Evolutionary conservation across 1,140 invertebrate genomes (phyloP), one percentile per base, ranked within the genome.

Genomic region (Zaprionus ghesquierei): DNA sequence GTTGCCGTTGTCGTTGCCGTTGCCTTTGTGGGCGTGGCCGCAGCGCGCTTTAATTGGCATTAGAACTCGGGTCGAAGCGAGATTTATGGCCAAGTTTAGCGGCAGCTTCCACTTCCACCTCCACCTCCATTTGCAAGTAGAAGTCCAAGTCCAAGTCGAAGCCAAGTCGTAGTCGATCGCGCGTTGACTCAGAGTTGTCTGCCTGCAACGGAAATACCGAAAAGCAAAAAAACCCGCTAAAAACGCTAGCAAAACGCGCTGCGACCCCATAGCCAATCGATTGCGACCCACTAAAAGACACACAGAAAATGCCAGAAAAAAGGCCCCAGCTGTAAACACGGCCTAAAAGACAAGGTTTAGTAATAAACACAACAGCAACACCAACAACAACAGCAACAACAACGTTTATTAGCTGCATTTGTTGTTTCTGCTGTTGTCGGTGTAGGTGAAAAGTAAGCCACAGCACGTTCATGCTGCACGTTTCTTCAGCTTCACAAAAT

Each of bases 371-470:
- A 51, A 12, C 23, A 63, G 18, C 49, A 54, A 51, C 29, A 27
- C 4, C 15, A 54, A 15, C 49, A 54, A 58, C 46, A 53, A 58
- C 33, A 59, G 8, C 62, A 53, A 58, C 33, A 59, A 5, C 62
- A 51, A 38, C 54, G 15, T 8, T 64, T 27, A 41, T 41, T 41
- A 41, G 61, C 12, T n/a, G n/a, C 23, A 35, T 46, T 51, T 53
- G 44, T 41, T 55, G 58, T 55, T 49, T 35, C 29, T 55, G 60
- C 22, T 31, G 50, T 18, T 23, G 35, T 46, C 53, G 62, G 50
- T 73, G 64, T 61, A 55, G 70, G 64, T 69, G 56, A 69, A 73
- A 73, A 61, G 70, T 68, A 69, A 73, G 64, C 64, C 64, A 61
- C 64, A 61, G 58, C 65, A 69, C 56, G 56, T 61, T 61, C 49